phyloP scores from a whole-genome alignment of 1,140 invertebrate genomes.

The Eulimnadia texana region DNA sequence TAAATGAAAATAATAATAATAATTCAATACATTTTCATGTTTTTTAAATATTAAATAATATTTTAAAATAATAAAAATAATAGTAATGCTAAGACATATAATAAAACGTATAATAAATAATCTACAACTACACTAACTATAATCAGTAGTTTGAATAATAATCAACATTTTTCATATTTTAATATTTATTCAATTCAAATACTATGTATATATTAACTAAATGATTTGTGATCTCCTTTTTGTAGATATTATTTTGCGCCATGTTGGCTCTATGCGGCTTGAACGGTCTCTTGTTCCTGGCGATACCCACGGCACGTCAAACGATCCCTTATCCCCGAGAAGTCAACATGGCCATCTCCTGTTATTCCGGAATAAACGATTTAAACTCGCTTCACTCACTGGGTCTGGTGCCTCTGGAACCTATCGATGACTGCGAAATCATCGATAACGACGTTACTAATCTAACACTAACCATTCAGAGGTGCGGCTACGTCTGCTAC shows the following conservation, averaged over 20 bases:
- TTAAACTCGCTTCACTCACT: too few relatives aligned
- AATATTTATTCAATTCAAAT: too few relatives aligned
- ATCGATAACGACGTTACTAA: neutral
- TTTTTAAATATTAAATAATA: too few relatives aligned
- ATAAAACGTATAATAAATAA: too few relatives aligned
- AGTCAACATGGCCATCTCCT: neutral
- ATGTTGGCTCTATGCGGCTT: conserved; percentile 2
- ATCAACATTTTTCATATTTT: too few relatives aligned
- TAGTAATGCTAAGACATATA: too few relatives aligned
- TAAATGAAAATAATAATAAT: too few relatives aligned
- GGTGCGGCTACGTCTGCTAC: neutral
- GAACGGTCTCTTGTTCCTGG: conserved; percentile 17
- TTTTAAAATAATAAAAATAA: too few relatives aligned
- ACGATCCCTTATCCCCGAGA: conserved; percentile 1
- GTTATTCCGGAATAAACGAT: neutral
- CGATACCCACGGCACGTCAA: conserved; percentile 17
- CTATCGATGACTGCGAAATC: conserved; percentile 1
- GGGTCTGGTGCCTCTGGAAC: neutral
- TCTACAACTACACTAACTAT: too few relatives aligned
- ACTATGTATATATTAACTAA: neutral
- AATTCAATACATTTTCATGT: too few relatives aligned
- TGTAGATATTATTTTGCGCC: conserved; percentile 4
- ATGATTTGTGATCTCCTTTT: neutral
- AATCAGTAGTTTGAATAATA: too few relatives aligned
- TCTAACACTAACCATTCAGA: neutral